Percentiles rank a stretch among this genome's conserved stretches.
Evolutionary conservation across 2,797 vertebrate genomes (phyloP).

Genomic region (Spea hammondii): DNA sequence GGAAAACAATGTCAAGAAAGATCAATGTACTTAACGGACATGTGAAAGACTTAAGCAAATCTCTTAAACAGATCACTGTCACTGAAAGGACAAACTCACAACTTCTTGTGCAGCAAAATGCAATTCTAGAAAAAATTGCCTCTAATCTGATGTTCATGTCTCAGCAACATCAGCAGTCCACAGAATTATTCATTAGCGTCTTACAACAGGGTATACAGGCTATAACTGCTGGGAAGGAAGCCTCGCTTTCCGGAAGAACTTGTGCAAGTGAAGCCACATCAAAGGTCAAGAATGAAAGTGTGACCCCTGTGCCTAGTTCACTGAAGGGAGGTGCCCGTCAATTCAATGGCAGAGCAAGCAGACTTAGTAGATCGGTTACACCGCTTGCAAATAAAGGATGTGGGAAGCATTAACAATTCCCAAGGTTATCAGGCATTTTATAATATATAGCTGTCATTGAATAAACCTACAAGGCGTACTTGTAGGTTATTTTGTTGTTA

Average conservation of each 20-base stretch:
- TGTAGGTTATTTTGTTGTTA: too few species aligned
- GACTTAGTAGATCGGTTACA: constrained; percentile 21
- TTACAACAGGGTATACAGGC: constrained; percentile 45
- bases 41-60: constrained; percentile 46
- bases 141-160: constrained; percentile 43
- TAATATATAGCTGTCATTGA: too few species aligned
- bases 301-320: constrained; percentile 24
- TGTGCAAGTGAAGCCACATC: constrained; percentile 26
- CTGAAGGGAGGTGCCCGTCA: constrained; percentile 10
- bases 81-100: constrained; percentile 40
- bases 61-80: constrained; percentile 41
- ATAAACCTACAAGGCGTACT: too few species aligned
- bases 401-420: not conserved
- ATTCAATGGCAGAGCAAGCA: constrained; percentile 22
- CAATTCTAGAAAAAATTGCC: constrained; percentile 51
- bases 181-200: constrained; percentile 36
- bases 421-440: too few species aligned
- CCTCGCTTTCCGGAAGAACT: constrained; percentile 15
- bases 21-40: constrained; percentile 47
- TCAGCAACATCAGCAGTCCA: constrained; percentile 37
- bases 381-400: constrained; percentile 4
- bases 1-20: constrained; percentile 46
- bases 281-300: constrained; percentile 26
- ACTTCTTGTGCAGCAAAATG: constrained; percentile 41
- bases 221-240: constrained; percentile 39